Percentiles rank a stretch among this genome's conserved stretches.
Evolutionary conservation across 2,113 vertebrate genomes (phyloP).

Genomic region (Crotophaga sulcirostris): DNA sequence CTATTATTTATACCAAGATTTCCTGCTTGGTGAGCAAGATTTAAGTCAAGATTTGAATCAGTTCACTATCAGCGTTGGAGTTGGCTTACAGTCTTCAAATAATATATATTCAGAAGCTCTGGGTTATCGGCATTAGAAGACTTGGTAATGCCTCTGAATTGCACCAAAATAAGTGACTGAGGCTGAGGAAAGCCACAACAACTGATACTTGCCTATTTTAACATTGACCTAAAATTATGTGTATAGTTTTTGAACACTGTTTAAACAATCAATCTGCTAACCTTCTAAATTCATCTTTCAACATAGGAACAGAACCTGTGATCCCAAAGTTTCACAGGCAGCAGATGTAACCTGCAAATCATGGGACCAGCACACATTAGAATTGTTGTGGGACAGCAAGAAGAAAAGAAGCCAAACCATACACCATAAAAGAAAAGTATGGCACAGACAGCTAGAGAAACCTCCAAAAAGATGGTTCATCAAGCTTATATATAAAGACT

Average conservation of each 20-base stretch:
- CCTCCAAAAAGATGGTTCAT: not conserved
- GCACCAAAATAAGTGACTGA: not conserved
- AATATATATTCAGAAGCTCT: slow-evolving; percentile 13
- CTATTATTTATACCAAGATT: not conserved
- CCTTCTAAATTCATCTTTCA: not conserved
- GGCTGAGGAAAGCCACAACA: not conserved
- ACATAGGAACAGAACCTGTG: not conserved
- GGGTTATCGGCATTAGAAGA: not conserved
- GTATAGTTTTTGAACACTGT: not conserved
- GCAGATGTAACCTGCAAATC: not conserved
- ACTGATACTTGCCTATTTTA: not conserved
- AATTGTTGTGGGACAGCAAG: not conserved
- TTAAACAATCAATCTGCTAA: not conserved
- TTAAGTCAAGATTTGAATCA: slow-evolving; percentile 35
- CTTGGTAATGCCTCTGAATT: not conserved
- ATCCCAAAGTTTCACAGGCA: not conserved
- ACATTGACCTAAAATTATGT: not conserved
- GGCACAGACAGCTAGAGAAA: not conserved
- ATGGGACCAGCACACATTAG: not conserved
- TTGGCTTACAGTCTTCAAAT: slow-evolving; percentile 45
- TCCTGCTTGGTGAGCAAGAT: not conserved
- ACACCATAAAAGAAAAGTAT: not conserved
- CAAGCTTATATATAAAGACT: not conserved
- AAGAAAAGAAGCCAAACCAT: not conserved
- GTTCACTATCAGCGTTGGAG: not conserved